Evolutionary conservation across 2,888 invertebrate genomes (phyloP), one percentile per base, ranked within the genome.

Genomic region (Chaitophorus viminalis): DNA sequence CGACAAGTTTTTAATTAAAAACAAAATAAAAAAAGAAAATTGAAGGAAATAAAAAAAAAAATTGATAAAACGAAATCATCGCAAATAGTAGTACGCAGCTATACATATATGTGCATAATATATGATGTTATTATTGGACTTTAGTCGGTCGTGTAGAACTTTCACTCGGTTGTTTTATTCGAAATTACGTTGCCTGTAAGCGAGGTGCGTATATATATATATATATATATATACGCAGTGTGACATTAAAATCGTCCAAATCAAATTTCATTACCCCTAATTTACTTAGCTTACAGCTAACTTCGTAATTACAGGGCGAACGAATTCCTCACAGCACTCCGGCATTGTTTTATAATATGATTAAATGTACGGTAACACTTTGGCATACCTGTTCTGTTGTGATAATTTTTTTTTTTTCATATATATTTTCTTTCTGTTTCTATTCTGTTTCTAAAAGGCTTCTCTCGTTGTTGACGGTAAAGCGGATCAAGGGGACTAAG

Each of bases 181-280:
- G 72, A 72, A 86, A 72, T 78, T 6, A 33, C n/a, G 36, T 86
- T 79, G 21, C 21, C 36, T 14, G 33, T 21, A 21, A 76, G 11
- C 85, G n/a, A n/a, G 14, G 17, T 3, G 31, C n/a, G 25, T n/a
- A n/a, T n/a, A n/a, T n/a, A n/a, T n/a, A n/a, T n/a, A n/a, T n/a
- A n/a, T n/a, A n/a, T n/a, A n/a, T n/a, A n/a, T 33, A 72, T 31
- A 75, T n/a, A 39, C 36, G 31, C 68, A 14, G 21, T 54, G 79
- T 72, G 79, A 86, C 86, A 72, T 86, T 79, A 72, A 78, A 86
- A 54, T 79, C 72, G 29, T 72, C 78, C 72, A 60, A 86, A 86
- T 86, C 86, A 86, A 86, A 86, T 86, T 86, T 74, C 79, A 72
- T 86, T 79, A 79, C 31, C 39, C 70, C 78, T 86, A 86, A 86